Evolutionary conservation across 1,140 invertebrate genomes (phyloP), one percentile per base, ranked within the genome.

Genomic region (Trichonephila inaurata): DNA sequence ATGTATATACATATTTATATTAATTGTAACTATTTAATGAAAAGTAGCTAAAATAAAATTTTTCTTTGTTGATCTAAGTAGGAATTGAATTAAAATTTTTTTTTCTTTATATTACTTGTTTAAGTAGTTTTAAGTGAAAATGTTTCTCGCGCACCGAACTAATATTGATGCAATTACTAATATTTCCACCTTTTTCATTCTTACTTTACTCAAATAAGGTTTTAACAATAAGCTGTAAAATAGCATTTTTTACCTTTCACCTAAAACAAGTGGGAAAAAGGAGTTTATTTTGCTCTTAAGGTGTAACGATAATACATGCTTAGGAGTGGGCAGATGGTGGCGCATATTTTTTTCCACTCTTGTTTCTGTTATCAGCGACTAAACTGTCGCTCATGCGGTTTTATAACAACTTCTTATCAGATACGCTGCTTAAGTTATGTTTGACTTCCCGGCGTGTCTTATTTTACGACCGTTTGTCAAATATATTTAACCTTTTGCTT

Each of bases 401-500:
- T 77, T 77, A 77, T 77, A 77, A 77, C 72, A 19, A 3, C 16
- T 64, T 77, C 72, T 77, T 77, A 40, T 77, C 72, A 40, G 72
- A 77, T 77, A 77, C 28, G 72, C 28, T 77, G 33, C 72, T 19
- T 40, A 33, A 77, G 72, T 77, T 77, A 40, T 77, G 16, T 77
- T 77, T 77, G 72, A 77, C 72, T 40, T 24, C 33, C 72, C 28
- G 5, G 28, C 28, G 72, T 77, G 16, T 14, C 28, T 12, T 77
- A 18, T 33, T 77, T 77, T 77, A 77, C 72, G 72, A 77, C 72
- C 72, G 72, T 77, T 77, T 77, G 69, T 77, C 28, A 77, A 77
- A 40, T 40, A 40, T 18, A 18, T 77, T 77, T 6, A 77, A 77
- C 28, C 72, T 77, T 77, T 40, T 12, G 16, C 18, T 77, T 40